Evolutionary conservation across 2,888 invertebrate species (phyloP).

Genomic region (Apamea epomidion): DNA sequence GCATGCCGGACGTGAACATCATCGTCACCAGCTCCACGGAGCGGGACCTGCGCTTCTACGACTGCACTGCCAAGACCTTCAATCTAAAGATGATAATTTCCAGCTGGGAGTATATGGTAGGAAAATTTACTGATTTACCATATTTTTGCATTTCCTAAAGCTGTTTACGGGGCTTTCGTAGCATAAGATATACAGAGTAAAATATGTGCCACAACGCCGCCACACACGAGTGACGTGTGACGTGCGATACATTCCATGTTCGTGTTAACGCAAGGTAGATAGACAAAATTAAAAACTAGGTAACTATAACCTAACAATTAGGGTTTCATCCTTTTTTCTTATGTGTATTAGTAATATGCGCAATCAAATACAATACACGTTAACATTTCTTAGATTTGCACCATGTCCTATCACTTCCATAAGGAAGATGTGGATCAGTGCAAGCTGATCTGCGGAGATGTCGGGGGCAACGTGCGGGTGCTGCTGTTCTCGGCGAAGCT

Average conservation of each 20-base stretch:
- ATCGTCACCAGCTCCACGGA: conserved; percentile 94
- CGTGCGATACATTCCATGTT: too few relatives aligned
- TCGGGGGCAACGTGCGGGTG: conserved; percentile 92
- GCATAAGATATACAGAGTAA: not conserved
- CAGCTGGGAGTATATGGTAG: conserved; percentile 91
- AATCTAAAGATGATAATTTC: conserved; percentile 93
- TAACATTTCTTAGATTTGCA: conserved; percentile 78
- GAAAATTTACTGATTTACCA: not conserved
- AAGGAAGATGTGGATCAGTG: conserved; percentile 90
- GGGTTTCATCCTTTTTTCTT: not conserved
- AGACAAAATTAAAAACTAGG: not conserved
- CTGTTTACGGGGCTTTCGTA: not conserved
- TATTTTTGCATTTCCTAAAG: not conserved
- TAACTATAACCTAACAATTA: not conserved
- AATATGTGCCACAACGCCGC: not conserved
- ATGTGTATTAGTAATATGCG: not conserved
- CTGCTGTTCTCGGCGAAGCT: conserved; percentile 91
- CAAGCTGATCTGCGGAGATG: conserved; percentile 93
- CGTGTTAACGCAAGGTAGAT: not conserved
- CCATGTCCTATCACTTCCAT: conserved; percentile 91
- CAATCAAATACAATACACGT: not conserved
- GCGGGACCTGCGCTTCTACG: conserved; percentile 95
- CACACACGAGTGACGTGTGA: not conserved
- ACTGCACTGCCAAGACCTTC: conserved; percentile 94
- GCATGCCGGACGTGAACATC: conserved; percentile 94